Percentiles rank a stretch among this genome's conserved stretches.
Evolutionary conservation across 37 sponge, comb jelly and placozoan genomes (phyloP).

Genomic region (Ianthella basta): DNA sequence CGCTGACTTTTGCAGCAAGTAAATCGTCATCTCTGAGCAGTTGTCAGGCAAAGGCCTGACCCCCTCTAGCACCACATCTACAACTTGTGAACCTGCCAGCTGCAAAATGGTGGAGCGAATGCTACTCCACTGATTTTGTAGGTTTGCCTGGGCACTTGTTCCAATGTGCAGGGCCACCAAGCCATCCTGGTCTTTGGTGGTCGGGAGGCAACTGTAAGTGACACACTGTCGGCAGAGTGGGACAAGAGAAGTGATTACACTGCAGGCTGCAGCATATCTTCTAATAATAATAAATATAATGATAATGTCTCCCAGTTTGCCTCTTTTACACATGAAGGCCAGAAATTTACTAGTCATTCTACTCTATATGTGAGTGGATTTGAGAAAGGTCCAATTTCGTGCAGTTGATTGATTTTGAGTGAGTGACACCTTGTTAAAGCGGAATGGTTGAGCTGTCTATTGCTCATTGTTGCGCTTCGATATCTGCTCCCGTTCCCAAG

Average conservation of each 20-base stretch:
- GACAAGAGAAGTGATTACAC: neutral
- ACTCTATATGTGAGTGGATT: no score
- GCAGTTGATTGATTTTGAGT: no score
- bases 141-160: conserved; percentile 51
- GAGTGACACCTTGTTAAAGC: no score
- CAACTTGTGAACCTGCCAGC: conserved; percentile 14
- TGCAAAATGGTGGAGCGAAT: conserved; percentile 43
- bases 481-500: no score
- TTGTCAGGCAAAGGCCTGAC: conserved; percentile 75
- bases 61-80: conserved; percentile 64
- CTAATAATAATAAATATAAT: no score
- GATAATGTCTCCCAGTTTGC: no score
- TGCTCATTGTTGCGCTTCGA: no score
- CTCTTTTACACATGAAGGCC: no score
- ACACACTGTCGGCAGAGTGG: conserved; percentile 54
- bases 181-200: conserved; percentile 83
- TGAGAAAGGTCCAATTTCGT: no score
- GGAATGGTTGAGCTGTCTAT: no score
- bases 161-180: conserved; percentile 78
- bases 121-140: neutral
- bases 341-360: no score
- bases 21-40: conserved; percentile 82
- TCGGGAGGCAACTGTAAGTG: conserved; percentile 78
- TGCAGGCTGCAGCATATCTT: neutral
- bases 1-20: conserved; percentile 67